Conservation (phyloP, 2,888 invertebrate genomes). For the Ochropleura leucogaster region DNA sequence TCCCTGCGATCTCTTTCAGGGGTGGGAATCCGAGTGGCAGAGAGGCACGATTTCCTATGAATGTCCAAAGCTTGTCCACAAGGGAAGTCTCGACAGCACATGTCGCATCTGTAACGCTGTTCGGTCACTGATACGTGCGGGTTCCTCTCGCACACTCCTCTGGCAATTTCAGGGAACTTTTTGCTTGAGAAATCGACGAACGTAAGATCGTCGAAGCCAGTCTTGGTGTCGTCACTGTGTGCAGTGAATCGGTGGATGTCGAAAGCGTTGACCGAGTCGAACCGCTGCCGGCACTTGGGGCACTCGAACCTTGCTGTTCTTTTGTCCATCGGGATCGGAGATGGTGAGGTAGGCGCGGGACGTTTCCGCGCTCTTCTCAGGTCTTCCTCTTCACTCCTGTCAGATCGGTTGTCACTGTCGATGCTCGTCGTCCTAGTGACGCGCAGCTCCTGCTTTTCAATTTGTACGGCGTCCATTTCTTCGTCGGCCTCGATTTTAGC, state of each 20-base stretch:
- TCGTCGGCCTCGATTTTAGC: slow-evolving; percentile 84
- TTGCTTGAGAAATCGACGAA: slow-evolving; percentile 95
- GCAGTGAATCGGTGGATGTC: slow-evolving; percentile 93
- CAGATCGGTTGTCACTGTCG: slow-evolving; percentile 90
- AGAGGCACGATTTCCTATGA: slow-evolving; percentile 90
- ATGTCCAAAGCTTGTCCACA: slow-evolving; percentile 92
- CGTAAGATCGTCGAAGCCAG: slow-evolving; percentile 93
- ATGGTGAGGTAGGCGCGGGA: slow-evolving; percentile 84
- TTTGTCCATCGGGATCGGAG: slow-evolving; percentile 83
- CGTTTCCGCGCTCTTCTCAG: slow-evolving; percentile 81
- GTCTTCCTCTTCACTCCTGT: slow-evolving; percentile 88
- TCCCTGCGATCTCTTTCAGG: slow-evolving; percentile 92
- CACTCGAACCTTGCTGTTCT: slow-evolving; percentile 91
- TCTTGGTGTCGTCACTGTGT: slow-evolving; percentile 91
- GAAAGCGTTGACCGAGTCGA: slow-evolving; percentile 93
- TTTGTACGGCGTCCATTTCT: slow-evolving; percentile 81
- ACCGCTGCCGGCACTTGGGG: slow-evolving; percentile 93
- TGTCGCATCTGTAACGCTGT: slow-evolving; percentile 92
- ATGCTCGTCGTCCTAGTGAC: slow-evolving; percentile 85
- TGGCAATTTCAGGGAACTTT: slow-evolving; percentile 95
- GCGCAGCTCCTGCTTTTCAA: slow-evolving; percentile 79
- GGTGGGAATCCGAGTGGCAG: slow-evolving; percentile 80
- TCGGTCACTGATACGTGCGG: slow-evolving; percentile 91
- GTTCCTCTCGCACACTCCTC: slow-evolving; percentile 91
- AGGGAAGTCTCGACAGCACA: slow-evolving; percentile 93